These are phyloP conservation scores for Antigone vipio DNA, from an alignment of 2,113 vertebrate genomes.

Conservation along the genomic window DNA sequence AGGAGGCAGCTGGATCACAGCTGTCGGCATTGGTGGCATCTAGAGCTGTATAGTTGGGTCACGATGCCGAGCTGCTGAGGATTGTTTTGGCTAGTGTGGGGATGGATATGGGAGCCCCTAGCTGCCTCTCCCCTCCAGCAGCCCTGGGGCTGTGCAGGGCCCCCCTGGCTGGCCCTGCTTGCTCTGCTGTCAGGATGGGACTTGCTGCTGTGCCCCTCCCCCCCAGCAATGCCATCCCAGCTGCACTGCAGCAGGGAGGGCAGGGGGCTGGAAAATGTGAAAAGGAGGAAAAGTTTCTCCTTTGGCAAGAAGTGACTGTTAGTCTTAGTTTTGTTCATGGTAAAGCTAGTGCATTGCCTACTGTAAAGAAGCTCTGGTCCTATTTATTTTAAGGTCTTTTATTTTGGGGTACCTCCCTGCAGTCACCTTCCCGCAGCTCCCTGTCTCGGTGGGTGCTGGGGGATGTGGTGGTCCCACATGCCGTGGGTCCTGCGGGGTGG, in stretches of 20 bases:
- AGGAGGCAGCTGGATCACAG: neutral
- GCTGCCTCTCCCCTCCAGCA: neutral
- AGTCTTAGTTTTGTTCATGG: conserved; percentile 6
- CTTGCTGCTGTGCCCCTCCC: neutral
- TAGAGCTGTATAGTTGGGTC: neutral
- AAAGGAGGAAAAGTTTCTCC: conserved; percentile 51
- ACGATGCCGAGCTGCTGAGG: neutral
- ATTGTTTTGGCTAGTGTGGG: neutral
- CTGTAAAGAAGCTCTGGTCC: conserved; percentile 16
- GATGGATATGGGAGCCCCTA: neutral
- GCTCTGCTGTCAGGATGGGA: neutral
- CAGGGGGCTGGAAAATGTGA: neutral
- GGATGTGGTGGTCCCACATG: neutral
- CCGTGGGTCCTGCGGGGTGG: neutral
- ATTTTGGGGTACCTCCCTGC: neutral
- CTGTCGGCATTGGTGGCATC: neutral
- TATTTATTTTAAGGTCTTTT: conserved; percentile 4
- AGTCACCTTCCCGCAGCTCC: neutral
- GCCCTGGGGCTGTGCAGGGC: neutral
- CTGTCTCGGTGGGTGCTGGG: neutral
- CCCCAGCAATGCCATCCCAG: neutral
- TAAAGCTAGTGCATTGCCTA: conserved; percentile 21
- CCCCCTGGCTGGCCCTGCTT: neutral
- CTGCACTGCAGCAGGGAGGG: neutral
- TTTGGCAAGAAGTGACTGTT: conserved; percentile 41